Base-by-base conservation (phyloP, 2,113 vertebrate species). In the Pardalotus punctatus region DNA sequence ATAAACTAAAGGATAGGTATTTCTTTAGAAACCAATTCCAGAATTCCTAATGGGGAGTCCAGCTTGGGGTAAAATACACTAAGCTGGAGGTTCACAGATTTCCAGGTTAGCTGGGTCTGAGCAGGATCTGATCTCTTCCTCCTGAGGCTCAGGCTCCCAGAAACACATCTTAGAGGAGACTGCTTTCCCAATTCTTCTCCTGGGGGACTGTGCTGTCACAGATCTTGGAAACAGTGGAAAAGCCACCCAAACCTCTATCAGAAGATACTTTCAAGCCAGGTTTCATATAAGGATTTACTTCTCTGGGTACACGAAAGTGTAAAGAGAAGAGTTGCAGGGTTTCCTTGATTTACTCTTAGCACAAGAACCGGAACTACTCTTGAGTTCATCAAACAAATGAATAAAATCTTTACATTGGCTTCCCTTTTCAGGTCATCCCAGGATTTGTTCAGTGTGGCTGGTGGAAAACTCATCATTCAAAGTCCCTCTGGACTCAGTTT, bases 191-290 rank as follows among this genome's bases (percentile, higher is more conserved):
- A 11, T 15, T 78, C 51, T 24, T 73, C 11, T 66, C 5, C 19
- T 38, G 18, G 54, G 31, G 21, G 2, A 45, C 5, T 71, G 8
- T 85, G 40, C n/a, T 70, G 6, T 25, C 1, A 1, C 0, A 53
- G 28, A n/a, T 16, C 29, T 31, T 38, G 15, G 35, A 86, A 81
- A 42, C 6, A 40, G 6, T 5, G 43, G 12, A 50, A 54, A 33
- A 66, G 3, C 18, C 81, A 7, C 23, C 51, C 40, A 42, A 56
- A 7, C 2, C 22, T 66, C 16, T n/a, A 11, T 24, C 12, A 74
- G 57, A 84, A 45, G 4, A 6, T 27, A 14, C 5, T 25, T 57
- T 50, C 14, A 47, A 53, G 67, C 0, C 14, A 66, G 3, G 5
- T 85, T 58, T 76, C 27, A 36, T 6, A 6, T 48, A 33, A 73